These are phyloP conservation scores for Chunga burmeisteri DNA, from an alignment of 2,113 vertebrate species.

Conservation along the genomic window DNA sequence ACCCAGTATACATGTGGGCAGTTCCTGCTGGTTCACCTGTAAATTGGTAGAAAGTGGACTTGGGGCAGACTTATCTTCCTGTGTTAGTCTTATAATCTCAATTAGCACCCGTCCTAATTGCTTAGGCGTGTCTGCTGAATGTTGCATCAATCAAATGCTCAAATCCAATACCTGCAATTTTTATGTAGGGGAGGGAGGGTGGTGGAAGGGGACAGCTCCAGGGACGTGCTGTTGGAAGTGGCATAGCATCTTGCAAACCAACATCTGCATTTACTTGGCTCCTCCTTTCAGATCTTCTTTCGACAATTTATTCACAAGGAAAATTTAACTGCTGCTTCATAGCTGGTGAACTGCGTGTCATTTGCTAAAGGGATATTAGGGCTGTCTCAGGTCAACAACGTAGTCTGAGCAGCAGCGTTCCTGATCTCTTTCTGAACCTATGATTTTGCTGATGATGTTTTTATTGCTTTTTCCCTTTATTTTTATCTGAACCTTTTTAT, in stretches of 20 bases:
- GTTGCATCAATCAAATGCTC: not conserved
- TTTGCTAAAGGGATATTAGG: not conserved
- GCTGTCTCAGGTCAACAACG: not conserved
- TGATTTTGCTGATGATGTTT: not conserved
- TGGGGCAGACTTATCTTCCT: not conserved
- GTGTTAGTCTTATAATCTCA: not conserved
- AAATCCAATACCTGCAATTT: not conserved
- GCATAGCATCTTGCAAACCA: not conserved
- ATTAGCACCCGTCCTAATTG: not conserved
- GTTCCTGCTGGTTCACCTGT: not conserved
- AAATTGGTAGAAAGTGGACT: not conserved
- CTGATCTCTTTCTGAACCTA: not conserved
- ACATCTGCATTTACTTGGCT: not conserved
- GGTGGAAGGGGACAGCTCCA: not conserved
- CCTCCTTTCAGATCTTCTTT: not conserved
- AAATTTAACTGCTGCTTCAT: not conserved
- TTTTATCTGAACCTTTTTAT: not conserved
- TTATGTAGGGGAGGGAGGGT: not conserved
- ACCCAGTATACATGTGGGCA: fast-evolving
- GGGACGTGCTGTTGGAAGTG: not conserved
- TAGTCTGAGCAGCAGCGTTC: not conserved
- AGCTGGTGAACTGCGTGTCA: not conserved
- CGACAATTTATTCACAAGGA: not conserved
- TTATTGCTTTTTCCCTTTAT: not conserved
- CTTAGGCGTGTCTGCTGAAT: not conserved